Base-by-base conservation (phyloP, 2,797 vertebrate species). In the Gambusia yucatana region DNA sequence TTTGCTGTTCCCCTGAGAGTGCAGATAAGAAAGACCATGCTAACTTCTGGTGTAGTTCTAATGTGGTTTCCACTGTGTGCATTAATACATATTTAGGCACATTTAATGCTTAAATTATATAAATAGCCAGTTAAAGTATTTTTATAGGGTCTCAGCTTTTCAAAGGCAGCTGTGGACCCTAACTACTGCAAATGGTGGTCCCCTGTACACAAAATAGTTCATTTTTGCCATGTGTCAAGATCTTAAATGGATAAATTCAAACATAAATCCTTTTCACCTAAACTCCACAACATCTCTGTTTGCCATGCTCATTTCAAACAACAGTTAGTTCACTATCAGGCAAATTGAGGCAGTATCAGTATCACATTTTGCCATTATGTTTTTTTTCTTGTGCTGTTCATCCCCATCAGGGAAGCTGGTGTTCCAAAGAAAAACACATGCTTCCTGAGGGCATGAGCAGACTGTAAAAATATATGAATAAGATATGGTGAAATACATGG, bases 391-490 rank as follows among this genome's bases (percentile, higher is more conserved):
- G 25, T 69, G 22, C 72, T 69, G 73, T 77, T 36, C 13, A 63
- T 77, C 70, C 79, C 50, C 13, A n/a, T 33, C n/a, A 47, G 69
- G 36, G 30, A 65, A 14, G n/a, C 36, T 46, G 72, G 46, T 71
- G 8, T 80, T 86, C 63, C 65, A 82, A 77, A 80, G 75, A 76
- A 50, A 76, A 84, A 71, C 59, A 77, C 73, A 76, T 77, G 74
- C 75, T 75, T 75, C 73, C 83, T 41, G 20, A 22, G n/a, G 76
- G 61, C 63, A 77, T 76, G 63, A 65, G 22, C n/a, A 59, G 44
- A 72, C 48, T 78, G 11, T 30, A 11, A 33, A 20, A 33, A 17
- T 16, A 63, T 36, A 75, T 65, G n/a, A 63, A 74, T 67, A 44
- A 81, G n/a, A 75, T 67, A 77, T 61, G 67, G 73, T 75, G 25